These are phyloP conservation scores for Syrrhaptes paradoxus DNA, from an alignment of 2,113 vertebrate species.

Conservation along the genomic window DNA sequence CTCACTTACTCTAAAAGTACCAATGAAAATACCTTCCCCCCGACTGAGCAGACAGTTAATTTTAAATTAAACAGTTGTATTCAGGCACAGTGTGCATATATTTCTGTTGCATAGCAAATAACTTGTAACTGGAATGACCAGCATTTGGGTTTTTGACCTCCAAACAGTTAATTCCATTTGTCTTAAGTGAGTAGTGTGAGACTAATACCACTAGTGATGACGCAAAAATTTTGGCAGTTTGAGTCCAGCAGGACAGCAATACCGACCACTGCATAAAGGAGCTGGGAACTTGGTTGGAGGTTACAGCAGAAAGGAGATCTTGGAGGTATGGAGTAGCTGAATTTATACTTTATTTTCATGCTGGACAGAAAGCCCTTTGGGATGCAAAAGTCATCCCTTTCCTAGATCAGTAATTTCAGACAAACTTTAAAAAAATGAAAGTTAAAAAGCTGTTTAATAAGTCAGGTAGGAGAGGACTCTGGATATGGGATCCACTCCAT, in stretches of 20 bases:
- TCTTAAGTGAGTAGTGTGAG: background rate
- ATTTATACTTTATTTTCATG: background rate
- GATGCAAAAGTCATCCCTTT: background rate
- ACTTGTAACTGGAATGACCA: background rate
- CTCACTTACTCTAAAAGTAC: background rate
- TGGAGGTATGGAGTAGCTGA: background rate
- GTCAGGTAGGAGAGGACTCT: background rate
- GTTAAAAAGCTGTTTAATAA: background rate
- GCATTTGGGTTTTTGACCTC: background rate
- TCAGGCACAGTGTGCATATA: background rate
- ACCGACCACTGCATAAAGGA: rapidly evolving
- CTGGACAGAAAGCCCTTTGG: background rate
- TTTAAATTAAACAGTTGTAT: constrained; percentile 38
- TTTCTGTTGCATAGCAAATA: background rate
- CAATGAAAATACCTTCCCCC: background rate
- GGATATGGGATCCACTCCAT: background rate
- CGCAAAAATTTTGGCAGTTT: background rate
- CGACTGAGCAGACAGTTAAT: constrained; percentile 2
- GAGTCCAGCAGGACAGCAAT: background rate
- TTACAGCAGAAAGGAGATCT: background rate
- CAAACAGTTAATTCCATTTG: background rate
- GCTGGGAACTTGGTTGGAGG: background rate
- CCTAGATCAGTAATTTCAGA: background rate
- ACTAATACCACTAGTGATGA: background rate
- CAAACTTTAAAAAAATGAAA: background rate